phyloP scores from a whole-genome alignment of 2,113 vertebrate genomes.

The Boleophthalmus pectinirostris region DNA sequence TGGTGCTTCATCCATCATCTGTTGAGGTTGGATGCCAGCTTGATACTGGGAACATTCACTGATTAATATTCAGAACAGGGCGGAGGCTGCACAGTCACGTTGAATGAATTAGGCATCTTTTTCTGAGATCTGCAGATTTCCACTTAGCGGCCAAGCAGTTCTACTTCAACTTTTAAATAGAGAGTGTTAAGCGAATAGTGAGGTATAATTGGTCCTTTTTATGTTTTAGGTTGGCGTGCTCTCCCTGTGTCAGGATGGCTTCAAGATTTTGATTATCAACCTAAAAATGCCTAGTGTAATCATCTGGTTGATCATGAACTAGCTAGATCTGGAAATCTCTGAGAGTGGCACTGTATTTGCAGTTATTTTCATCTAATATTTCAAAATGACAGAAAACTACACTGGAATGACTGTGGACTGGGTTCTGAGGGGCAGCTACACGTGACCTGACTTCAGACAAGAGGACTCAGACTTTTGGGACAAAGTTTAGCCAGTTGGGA shows the following conservation, averaged over 20 bases:
- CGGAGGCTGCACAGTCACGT: conserved; percentile 46
- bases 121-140: conserved; percentile 33
- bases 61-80: conserved; percentile 71
- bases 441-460: no score
- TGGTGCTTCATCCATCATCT: conserved; percentile 71
- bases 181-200: neutral
- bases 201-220: neutral
- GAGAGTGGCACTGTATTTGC: neutral
- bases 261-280: neutral
- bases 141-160: conserved; percentile 18
- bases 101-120: conserved; percentile 64
- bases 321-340: neutral
- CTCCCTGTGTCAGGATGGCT: neutral
- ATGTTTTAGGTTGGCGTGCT: neutral
- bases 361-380: no score
- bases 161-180: neutral
- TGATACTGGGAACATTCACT: conserved; percentile 70
- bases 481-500: no score
- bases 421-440: no score
- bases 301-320: neutral
- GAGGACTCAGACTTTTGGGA: no score
- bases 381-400: no score
- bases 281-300: no score
- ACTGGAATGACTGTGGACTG: no score
- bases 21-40: conserved; percentile 65